Conservation (phyloP, 2,797 vertebrate species). For the Borostomias antarcticus region DNA sequence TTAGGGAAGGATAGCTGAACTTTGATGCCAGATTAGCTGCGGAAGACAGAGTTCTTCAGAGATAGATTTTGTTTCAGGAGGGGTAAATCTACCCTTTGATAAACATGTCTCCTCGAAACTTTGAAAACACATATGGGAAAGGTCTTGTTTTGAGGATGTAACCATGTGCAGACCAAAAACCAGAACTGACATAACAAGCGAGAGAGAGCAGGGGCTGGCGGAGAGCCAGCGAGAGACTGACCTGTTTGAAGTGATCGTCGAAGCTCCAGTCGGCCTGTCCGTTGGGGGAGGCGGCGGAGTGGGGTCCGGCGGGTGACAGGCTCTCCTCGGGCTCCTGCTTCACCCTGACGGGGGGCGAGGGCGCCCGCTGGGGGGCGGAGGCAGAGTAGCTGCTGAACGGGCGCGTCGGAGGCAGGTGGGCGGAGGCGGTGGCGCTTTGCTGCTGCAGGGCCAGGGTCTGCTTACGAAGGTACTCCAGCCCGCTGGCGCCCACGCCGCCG, state of each 20-base stretch:
- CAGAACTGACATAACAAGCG: background rate
- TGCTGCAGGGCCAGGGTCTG: constrained; percentile 80
- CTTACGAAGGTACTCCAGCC: constrained; percentile 80
- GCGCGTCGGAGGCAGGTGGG: constrained; percentile 58
- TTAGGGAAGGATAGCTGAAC: constrained; percentile 6
- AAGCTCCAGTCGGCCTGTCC: constrained; percentile 83
- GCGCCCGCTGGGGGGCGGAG: constrained; percentile 60
- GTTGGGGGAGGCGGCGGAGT: constrained; percentile 71
- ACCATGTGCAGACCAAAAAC: constrained; percentile 1
- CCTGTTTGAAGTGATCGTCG: constrained; percentile 92
- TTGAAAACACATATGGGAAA: background rate
- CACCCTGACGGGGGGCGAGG: constrained; percentile 72
- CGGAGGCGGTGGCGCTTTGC: no score
- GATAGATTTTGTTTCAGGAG: background rate
- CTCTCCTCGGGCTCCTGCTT: constrained; percentile 84
- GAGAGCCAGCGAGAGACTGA: constrained; percentile 64
- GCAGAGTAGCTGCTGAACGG: constrained; percentile 62
- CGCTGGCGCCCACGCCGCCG: constrained; percentile 62
- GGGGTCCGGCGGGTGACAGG: constrained; percentile 72
- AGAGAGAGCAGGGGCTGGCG: constrained; percentile 2
- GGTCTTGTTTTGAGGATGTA: background rate
- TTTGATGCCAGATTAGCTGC: background rate
- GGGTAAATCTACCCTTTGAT: background rate
- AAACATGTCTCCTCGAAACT: background rate
- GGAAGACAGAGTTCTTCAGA: background rate